Evolutionary conservation across 2,888 invertebrate species (phyloP).

Genomic region (Nemapogon koenigi): DNA sequence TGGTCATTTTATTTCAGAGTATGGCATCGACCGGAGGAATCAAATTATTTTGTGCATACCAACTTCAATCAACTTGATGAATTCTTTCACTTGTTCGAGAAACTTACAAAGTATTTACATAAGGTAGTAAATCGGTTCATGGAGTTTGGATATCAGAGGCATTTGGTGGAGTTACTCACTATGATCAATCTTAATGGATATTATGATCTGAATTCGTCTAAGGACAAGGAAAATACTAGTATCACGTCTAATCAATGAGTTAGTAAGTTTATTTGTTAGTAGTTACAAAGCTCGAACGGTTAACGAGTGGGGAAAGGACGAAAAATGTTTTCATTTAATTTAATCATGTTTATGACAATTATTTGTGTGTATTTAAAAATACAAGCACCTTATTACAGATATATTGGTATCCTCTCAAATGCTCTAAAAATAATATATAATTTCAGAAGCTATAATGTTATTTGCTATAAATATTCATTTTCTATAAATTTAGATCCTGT

Average conservation of each 20-base stretch:
- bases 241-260: constrained; percentile 18
- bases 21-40: constrained; percentile 58
- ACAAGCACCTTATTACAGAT: neutral
- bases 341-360: neutral
- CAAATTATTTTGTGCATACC: constrained; percentile 60
- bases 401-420: neutral
- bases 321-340: neutral
- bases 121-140: constrained; percentile 69
- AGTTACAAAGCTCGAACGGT: neutral
- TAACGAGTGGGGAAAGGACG: no score
- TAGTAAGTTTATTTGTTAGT: neutral
- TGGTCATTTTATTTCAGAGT: constrained; percentile 38
- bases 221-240: constrained; percentile 30
- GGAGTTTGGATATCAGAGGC: constrained; percentile 71
- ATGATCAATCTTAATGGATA: constrained; percentile 71
- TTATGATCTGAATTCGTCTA: constrained; percentile 45
- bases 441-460: no score
- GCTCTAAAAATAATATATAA: no score
- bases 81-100: constrained; percentile 67
- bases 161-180: constrained; percentile 68
- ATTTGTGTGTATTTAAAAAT: neutral
- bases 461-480: no score
- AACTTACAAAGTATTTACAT: constrained; percentile 66
- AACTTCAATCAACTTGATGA: constrained; percentile 64
- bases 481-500: no score